These are phyloP conservation scores for Xiphias gladius DNA, from an alignment of 2,113 vertebrate species.

Conservation along the genomic window DNA sequence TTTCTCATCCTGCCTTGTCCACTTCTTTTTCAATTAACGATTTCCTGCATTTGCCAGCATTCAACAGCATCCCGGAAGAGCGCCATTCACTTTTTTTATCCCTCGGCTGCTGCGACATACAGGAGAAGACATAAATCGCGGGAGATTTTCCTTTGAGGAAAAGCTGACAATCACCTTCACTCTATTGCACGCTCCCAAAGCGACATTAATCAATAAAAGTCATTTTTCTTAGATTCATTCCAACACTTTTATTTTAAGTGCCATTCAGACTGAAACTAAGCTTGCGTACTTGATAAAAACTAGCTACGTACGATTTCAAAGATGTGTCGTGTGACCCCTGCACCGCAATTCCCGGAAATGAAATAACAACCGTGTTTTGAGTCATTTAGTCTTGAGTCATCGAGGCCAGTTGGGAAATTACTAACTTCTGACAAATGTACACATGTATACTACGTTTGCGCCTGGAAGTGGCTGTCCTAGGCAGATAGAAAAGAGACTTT, in stretches of 20 bases:
- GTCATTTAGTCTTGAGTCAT: slow-evolving; percentile 1
- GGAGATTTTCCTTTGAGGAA: too few species aligned
- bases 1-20: background rate
- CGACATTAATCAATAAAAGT: too few species aligned
- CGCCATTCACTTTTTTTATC: too few species aligned
- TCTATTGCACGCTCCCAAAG: too few species aligned
- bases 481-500: background rate
- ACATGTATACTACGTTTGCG: background rate
- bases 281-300: too few species aligned
- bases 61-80: background rate
- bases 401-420: background rate
- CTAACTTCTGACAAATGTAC: background rate
- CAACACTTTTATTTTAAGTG: too few species aligned
- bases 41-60: background rate
- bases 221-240: too few species aligned
- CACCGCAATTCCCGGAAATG: background rate
- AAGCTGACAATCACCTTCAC: background rate
- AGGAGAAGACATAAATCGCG: too few species aligned
- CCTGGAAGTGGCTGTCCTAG: background rate
- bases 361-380: background rate
- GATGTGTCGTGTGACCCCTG: background rate
- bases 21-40: background rate
- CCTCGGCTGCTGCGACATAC: too few species aligned
- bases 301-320: background rate
- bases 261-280: too few species aligned